Evolutionary conservation across 1,140 invertebrate genomes (phyloP).

Genomic region (Sarcophaga bullata): DNA sequence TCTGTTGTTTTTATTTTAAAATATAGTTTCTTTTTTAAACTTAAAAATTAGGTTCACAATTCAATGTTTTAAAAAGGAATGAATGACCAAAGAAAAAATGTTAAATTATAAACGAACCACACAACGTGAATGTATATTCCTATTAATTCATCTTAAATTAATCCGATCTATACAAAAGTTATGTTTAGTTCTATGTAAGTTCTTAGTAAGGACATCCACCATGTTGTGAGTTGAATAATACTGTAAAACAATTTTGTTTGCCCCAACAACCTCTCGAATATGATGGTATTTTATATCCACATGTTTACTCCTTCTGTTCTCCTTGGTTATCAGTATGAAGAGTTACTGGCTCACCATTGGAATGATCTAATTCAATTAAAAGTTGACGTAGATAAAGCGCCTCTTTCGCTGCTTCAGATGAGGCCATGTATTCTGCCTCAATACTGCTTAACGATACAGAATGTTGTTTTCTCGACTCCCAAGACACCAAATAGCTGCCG

Average conservation of each 20-base stretch:
- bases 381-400: conserved; percentile 57
- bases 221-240: background rate
- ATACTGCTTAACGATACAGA: conserved; percentile 28
- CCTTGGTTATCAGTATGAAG: conserved; percentile 45
- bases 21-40: conserved; percentile 13
- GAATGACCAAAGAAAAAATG: background rate
- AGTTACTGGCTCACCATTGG: conserved; percentile 22
- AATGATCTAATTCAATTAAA: conserved; percentile 45
- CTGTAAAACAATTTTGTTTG: conserved; percentile 21
- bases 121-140: conserved; percentile 16
- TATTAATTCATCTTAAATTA: background rate
- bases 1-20: conserved; percentile 51
- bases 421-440: conserved; percentile 66
- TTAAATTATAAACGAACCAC: background rate
- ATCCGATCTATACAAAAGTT: no score
- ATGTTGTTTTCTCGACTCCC: no score
- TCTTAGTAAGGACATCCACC: no score
- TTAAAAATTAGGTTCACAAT: conserved; percentile 6
- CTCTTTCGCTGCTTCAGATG: conserved; percentile 63
- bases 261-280: conserved; percentile 46
- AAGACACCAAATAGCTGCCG: no score
- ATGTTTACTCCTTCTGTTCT: conserved; percentile 60
- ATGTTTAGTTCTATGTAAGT: no score
- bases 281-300: conserved; percentile 64
- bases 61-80: conserved; percentile 3